Evolutionary conservation across 2,113 vertebrate genomes (phyloP).

Genomic region (Misgurnus anguillicaudatus): DNA sequence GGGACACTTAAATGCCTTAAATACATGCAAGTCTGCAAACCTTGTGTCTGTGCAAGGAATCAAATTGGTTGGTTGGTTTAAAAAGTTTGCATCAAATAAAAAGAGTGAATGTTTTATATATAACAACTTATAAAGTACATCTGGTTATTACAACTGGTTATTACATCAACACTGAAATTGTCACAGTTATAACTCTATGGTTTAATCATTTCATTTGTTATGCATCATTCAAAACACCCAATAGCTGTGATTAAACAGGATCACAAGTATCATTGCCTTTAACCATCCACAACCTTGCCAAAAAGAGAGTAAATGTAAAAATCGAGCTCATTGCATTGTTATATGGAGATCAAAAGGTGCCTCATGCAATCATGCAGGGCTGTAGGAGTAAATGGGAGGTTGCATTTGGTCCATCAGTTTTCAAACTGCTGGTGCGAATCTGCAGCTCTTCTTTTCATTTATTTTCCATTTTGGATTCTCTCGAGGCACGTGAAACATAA

Average conservation of each 20-base stretch:
- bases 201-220: no score
- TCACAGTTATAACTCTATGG: no score
- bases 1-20: neutral
- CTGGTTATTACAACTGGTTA: no score
- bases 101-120: no score
- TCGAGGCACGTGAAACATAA: neutral
- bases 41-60: neutral
- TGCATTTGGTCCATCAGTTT: constrained; percentile 11
- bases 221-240: no score
- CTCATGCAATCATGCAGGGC: constrained; percentile 37
- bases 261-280: constrained; percentile 3
- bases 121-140: no score
- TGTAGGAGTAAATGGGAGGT: constrained; percentile 5
- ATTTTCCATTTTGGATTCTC: neutral
- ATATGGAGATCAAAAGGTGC: constrained; percentile 35
- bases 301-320: constrained; percentile 15
- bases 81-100: no score
- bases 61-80: no score
- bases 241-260: neutral
- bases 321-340: constrained; percentile 19
- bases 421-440: neutral
- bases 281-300: constrained; percentile 16
- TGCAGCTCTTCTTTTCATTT: neutral
- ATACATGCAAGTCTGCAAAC: constrained; percentile 11
- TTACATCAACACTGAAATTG: no score